Conservation (phyloP, 2,888 invertebrate species). For the Anodontia alba region DNA sequence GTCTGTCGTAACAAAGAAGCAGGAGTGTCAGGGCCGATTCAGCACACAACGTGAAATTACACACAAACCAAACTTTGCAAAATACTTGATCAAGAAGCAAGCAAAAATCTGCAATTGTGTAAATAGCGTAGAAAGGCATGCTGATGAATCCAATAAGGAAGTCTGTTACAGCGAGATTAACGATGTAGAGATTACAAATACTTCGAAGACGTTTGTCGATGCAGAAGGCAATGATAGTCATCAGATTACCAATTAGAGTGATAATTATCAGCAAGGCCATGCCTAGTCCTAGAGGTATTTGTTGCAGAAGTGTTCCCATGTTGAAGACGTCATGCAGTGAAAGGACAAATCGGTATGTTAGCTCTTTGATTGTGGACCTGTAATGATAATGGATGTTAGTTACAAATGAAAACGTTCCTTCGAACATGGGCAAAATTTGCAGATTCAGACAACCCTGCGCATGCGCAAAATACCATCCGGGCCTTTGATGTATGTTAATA, state of each 20-base stretch:
- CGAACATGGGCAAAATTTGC: too few species aligned
- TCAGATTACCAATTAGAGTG: conserved; percentile 65
- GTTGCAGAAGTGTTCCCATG: too few species aligned
- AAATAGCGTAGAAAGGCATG: conserved; percentile 69
- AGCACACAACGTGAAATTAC: conserved; percentile 68
- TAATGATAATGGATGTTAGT: too few species aligned
- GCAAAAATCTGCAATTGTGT: conserved; percentile 50
- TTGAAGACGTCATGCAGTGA: too few species aligned
- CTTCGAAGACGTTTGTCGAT: conserved; percentile 63
- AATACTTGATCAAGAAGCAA: conserved; percentile 69
- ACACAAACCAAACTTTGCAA: conserved; percentile 67
- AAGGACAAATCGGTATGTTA: too few species aligned
- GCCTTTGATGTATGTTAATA: too few species aligned
- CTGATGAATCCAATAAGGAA: conserved; percentile 66
- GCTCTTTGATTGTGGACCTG: too few species aligned
- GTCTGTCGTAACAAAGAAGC: conserved; percentile 68
- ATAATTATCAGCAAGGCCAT: conserved; percentile 56
- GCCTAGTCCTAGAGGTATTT: neutral
- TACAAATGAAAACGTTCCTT: too few species aligned
- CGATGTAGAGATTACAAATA: conserved; percentile 70
- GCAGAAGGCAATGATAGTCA: conserved; percentile 64
- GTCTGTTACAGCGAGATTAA: conserved; percentile 71
- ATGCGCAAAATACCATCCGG: too few species aligned
- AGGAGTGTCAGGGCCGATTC: conserved; percentile 68
- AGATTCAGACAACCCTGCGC: too few species aligned